A percentile compares a stretch with the other conserved stretches of the same genome.
Conservation (phyloP, 2,888 invertebrate species). For the Hyposoter didymator region DNA sequence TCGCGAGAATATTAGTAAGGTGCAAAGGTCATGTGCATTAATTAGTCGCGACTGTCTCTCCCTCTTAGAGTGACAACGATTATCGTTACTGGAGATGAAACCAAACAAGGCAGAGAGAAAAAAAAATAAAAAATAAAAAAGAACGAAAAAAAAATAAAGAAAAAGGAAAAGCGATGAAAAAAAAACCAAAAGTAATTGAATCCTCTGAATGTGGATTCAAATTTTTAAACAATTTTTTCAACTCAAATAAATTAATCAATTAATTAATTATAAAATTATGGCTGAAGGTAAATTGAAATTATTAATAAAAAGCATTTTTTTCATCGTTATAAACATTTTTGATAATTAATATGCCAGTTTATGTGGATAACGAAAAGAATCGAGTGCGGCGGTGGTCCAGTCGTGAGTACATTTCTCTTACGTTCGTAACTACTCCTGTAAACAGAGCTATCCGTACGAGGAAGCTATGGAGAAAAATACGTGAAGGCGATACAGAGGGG, state of each 20-base stretch:
- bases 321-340: background rate
- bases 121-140: background rate
- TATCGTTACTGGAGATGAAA: background rate
- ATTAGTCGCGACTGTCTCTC: slow-evolving; percentile 27
- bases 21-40: slow-evolving; percentile 29
- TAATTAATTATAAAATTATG: background rate
- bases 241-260: background rate
- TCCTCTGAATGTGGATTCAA: background rate
- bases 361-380: background rate
- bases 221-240: background rate
- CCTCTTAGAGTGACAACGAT: slow-evolving; percentile 4
- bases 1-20: slow-evolving; percentile 21
- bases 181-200: background rate
- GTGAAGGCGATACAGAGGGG: slow-evolving; percentile 9
- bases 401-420: slow-evolving; percentile 4
- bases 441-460: slow-evolving; percentile 6
- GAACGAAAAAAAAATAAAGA: background rate
- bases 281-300: too few species aligned
- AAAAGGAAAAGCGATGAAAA: too few species aligned
- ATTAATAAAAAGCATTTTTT: background rate
- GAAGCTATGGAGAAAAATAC: background rate
- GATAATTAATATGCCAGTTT: background rate
- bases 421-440: background rate
- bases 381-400: slow-evolving; percentile 25
- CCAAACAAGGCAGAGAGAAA: background rate